Conservation (phyloP, 92 coral and sea anemone genomes). For the Pocillopora meandrina region DNA sequence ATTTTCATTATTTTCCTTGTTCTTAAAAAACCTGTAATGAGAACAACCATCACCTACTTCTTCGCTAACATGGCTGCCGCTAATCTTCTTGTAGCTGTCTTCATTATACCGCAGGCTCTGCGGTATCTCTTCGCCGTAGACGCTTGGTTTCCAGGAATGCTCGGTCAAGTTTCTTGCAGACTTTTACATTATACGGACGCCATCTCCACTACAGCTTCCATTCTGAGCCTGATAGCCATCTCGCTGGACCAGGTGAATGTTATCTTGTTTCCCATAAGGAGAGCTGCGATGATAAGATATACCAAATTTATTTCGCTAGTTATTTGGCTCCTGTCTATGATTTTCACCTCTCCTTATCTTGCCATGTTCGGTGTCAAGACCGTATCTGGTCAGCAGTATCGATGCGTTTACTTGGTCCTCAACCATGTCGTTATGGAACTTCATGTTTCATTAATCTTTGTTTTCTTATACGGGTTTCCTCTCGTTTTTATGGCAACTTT, state of each 20-base stretch:
- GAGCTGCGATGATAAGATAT: constrained; percentile 32
- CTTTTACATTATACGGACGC: constrained; percentile 48
- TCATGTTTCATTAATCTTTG: constrained; percentile 19
- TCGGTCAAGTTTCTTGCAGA: constrained; percentile 52
- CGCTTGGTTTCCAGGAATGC: constrained; percentile 53
- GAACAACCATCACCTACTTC: constrained; percentile 62
- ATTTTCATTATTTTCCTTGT: constrained; percentile 57
- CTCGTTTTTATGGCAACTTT: constrained; percentile 28
- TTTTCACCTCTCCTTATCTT: constrained; percentile 47
- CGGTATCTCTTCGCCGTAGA: constrained; percentile 32
- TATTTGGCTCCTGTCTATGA: constrained; percentile 47
- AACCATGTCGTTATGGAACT: constrained; percentile 6
- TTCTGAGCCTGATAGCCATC: constrained; percentile 41
- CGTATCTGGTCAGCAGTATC: neutral
- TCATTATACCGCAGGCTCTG: constrained; percentile 54
- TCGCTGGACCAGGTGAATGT: constrained; percentile 54
- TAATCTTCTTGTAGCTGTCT: constrained; percentile 63
- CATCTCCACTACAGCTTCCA: constrained; percentile 49
- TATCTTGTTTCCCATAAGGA: constrained; percentile 55
- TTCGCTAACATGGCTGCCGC: constrained; percentile 73
- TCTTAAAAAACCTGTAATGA: constrained; percentile 45
- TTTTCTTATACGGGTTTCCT: constrained; percentile 53
- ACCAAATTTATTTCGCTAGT: constrained; percentile 27
- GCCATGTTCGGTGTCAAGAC: constrained; percentile 40
- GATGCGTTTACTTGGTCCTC: constrained; percentile 15